Base-by-base conservation (phyloP, 2,888 invertebrate species). In the Pollenia griseotomentosa region DNA sequence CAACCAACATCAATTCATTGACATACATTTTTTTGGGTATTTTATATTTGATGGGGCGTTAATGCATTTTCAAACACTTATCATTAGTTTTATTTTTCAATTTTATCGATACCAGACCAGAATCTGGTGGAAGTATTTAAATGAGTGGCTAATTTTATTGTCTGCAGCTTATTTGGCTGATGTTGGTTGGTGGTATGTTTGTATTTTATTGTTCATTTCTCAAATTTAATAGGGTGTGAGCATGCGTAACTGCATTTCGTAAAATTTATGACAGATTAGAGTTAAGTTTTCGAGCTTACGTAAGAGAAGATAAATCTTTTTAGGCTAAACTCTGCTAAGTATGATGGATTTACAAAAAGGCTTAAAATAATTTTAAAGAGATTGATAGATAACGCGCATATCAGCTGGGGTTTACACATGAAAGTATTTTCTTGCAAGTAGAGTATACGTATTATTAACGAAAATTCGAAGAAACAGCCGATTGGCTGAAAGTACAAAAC, bases 1-100 rank as follows among this genome's bases (percentile, higher is more conserved):
- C 33, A 33, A 23, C 14, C 14, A 53, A 23, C 11, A 57, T 40
- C 9, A 11, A 70, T 53, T 23, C 51, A 79, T 19, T 61, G 70
- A n/a, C 44, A 19, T 68, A 42, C 57, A 42, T 51, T 78, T 48
- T n/a, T 42, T 11, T 53, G 61, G 19, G 7, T 71, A 46, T 59
- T 51, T 55, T 74, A 78, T 65, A 63, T 87, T 78, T 78, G 61
- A 84, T 82, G 81, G 78, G 84, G 84, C 87, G 87, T 87, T 87
- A 87, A 87, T 87, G 84, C 51, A 81, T 87, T 87, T 86, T 59
- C 68, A 16, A 74, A 70, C 40, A 79, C 84, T 79, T 77, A 83
- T 83, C 83, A 63, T 63, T 63, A 61, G 51, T 7, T 59, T 82
- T 46, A 23, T 12, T 0, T 57, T 77, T 65, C 2, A n/a, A 44